Conservation (phyloP, 2,113 vertebrate genomes). For the Thunnus thynnus region DNA sequence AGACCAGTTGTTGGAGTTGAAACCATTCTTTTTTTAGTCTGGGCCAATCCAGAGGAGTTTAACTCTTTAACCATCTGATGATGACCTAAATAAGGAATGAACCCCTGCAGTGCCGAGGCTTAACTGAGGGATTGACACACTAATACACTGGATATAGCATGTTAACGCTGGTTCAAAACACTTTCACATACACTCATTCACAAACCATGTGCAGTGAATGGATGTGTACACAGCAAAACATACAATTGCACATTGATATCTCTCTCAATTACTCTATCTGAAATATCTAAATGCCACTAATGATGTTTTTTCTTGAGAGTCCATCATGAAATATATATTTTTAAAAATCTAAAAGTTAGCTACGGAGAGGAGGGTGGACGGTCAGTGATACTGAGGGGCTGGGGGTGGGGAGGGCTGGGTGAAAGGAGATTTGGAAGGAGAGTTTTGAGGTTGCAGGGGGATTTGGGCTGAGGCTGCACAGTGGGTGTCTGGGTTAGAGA, state of each 20-base stretch:
- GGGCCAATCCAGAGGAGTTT: constrained; percentile 48
- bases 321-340: not conserved
- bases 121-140: constrained; percentile 69
- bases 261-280: not conserved
- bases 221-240: not conserved
- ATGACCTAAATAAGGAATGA: constrained; percentile 74
- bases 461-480: constrained; percentile 61
- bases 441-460: constrained; percentile 54
- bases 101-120: constrained; percentile 66
- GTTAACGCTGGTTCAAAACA: constrained; percentile 12
- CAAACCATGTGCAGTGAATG: not conserved
- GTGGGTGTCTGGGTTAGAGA: constrained; percentile 76
- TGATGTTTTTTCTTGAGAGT: not conserved
- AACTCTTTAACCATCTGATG: constrained; percentile 57
- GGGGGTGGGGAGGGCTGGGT: not conserved
- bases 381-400: not conserved
- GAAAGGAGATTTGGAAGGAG: constrained; percentile 51
- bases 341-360: not conserved
- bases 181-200: not conserved
- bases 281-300: not conserved
- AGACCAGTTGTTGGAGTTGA: constrained; percentile 15
- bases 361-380: not conserved
- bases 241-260: not conserved
- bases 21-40: constrained; percentile 7
- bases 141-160: constrained; percentile 55